These are phyloP conservation scores for Beroe forskalii DNA, from an alignment of 37 sponge, comb jelly and placozoan genomes.

Conservation along the genomic window DNA sequence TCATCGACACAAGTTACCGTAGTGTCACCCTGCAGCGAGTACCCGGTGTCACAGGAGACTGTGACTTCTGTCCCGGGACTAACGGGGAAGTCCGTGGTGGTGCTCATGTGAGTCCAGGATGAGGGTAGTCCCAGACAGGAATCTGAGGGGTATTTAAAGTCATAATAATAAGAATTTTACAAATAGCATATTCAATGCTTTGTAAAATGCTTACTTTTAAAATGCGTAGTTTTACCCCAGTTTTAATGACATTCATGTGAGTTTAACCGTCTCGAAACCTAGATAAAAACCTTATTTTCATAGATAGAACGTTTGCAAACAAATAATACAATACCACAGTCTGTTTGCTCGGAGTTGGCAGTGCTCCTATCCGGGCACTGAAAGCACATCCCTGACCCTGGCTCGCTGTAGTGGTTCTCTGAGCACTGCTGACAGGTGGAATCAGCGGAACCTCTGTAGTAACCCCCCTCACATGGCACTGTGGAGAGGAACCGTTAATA, in stretches of 20 bases:
- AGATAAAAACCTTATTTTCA: too few relatives aligned
- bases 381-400: neutral
- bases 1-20: neutral
- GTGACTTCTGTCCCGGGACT: neutral
- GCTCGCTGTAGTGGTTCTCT: neutral
- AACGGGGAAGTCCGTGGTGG: neutral
- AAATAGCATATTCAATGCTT: too few relatives aligned
- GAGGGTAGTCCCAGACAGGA: neutral
- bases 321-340: too few relatives aligned
- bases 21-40: neutral
- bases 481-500: too few relatives aligned
- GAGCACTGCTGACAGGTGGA: neutral
- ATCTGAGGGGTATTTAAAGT: neutral
- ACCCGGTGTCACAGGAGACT: neutral
- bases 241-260: too few relatives aligned
- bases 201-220: too few relatives aligned
- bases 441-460: neutral
- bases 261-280: too few relatives aligned
- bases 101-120: neutral
- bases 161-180: too few relatives aligned
- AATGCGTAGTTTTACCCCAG: too few relatives aligned
- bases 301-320: too few relatives aligned
- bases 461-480: neutral
- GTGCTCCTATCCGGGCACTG: neutral
- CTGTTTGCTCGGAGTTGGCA: neutral